Conservation (phyloP, 1,140 invertebrate genomes). For the Paralvinella palmiformis region DNA sequence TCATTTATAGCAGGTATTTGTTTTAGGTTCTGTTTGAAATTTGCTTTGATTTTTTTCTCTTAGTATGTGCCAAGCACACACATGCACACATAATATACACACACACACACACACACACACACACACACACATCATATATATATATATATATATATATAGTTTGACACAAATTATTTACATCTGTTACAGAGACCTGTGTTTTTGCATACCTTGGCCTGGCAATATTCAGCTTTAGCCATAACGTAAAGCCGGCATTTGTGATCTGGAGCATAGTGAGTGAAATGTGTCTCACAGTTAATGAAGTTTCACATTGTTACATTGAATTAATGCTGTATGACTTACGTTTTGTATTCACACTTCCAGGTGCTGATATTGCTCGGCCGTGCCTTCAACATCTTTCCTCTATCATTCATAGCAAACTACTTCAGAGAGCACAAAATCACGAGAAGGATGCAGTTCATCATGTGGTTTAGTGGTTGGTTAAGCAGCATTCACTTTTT, state of each 20-base stretch:
- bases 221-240: conserved; percentile 88
- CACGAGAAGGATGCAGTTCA: conserved; percentile 96
- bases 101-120: too few relatives aligned
- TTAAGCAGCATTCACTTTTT: too few relatives aligned
- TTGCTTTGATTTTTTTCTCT: too few relatives aligned
- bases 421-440: conserved; percentile 96
- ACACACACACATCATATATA: too few relatives aligned
- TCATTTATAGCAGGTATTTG: conserved; percentile 81
- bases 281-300: conserved; percentile 6
- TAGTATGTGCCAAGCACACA: too few relatives aligned
- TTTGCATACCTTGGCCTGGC: conserved; percentile 98
- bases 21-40: too few relatives aligned
- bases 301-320: neutral
- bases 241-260: conserved; percentile 67
- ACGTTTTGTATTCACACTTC: neutral
- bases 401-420: conserved; percentile 86
- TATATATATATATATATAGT: too few relatives aligned
- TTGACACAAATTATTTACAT: too few relatives aligned
- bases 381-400: conserved; percentile 94
- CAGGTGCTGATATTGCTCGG: conserved; percentile 80
- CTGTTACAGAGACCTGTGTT: conserved; percentile 81
- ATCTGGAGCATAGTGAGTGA: conserved; percentile 79
- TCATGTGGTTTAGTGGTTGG: conserved; percentile 97
- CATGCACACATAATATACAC: too few relatives aligned
- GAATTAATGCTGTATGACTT: neutral